Evolutionary conservation across 1,140 invertebrate species (phyloP).

Genomic region (Chionoecetes opilio): DNA sequence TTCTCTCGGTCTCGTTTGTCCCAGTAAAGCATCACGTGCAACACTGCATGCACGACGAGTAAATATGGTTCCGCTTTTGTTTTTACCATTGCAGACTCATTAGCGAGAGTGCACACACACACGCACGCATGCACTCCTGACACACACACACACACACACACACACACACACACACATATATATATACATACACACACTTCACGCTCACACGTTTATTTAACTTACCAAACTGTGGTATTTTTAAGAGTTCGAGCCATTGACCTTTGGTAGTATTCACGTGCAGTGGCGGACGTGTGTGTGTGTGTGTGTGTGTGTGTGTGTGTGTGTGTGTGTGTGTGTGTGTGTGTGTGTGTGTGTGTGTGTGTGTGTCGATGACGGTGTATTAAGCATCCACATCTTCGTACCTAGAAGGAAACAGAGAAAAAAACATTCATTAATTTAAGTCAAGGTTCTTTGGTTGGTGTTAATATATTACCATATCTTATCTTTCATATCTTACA

Average conservation of each 20-base stretch:
- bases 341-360: conserved; percentile 15
- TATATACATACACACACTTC: background rate
- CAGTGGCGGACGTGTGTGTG: background rate
- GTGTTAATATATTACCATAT: no score
- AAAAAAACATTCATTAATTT: no score
- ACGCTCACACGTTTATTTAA: background rate
- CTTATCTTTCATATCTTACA: no score
- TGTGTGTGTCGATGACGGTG: no score
- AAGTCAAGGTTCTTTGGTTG: no score
- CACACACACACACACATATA: background rate
- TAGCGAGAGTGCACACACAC: background rate
- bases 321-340: conserved; percentile 45
- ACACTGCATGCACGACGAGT: background rate
- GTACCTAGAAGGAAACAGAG: no score
- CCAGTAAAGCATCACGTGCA: background rate
- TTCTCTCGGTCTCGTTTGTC: background rate
- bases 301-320: conserved; percentile 41
- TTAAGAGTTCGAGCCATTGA: background rate
- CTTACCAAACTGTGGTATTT: conserved; percentile 20
- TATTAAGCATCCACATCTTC: no score
- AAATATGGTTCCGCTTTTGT: conserved; percentile 15
- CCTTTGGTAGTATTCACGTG: background rate
- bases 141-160: conserved; percentile 8
- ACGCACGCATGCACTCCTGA: background rate
- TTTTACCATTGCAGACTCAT: conserved; percentile 29